Evolutionary conservation across 2,888 invertebrate genomes (phyloP).

Genomic region (Oscheius sp.): DNA sequence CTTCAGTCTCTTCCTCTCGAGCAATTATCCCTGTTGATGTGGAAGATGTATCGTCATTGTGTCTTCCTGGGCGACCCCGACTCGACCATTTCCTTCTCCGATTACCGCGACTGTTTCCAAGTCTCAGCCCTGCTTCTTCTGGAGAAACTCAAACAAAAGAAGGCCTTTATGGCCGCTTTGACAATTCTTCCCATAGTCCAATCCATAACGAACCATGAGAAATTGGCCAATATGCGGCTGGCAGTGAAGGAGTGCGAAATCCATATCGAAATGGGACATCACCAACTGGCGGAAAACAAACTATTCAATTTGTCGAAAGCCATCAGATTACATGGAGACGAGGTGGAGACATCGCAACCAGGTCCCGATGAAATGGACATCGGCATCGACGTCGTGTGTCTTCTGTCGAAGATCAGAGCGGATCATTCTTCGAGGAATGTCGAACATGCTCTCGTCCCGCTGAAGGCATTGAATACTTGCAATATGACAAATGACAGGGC

Average conservation of each 20-base stretch:
- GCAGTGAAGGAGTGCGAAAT: constrained; percentile 22
- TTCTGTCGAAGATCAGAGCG: constrained; percentile 15
- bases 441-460: constrained; percentile 13
- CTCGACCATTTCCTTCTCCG: constrained; percentile 8
- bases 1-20: constrained; percentile 7
- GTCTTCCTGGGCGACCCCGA: constrained; percentile 4
- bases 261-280: constrained; percentile 30
- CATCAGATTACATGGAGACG: neutral
- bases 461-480: constrained; percentile 4
- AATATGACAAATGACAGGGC: constrained; percentile 15
- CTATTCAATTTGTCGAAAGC: constrained; percentile 1
- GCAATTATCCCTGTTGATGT: constrained; percentile 20
- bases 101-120: constrained; percentile 6
- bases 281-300: constrained; percentile 31
- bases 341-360: neutral
- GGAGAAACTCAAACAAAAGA: constrained; percentile 10
- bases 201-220: neutral
- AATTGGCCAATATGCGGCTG: neutral
- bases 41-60: constrained; percentile 27
- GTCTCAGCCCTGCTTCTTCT: neutral
- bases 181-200: neutral
- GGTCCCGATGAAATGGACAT: neutral
- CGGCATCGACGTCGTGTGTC: constrained; percentile 18
- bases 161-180: constrained; percentile 27
- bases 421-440: constrained; percentile 21